These are phyloP conservation scores for Gadus chalcogrammus DNA, from an alignment of 2,113 vertebrate species.

Conservation along the genomic window DNA sequence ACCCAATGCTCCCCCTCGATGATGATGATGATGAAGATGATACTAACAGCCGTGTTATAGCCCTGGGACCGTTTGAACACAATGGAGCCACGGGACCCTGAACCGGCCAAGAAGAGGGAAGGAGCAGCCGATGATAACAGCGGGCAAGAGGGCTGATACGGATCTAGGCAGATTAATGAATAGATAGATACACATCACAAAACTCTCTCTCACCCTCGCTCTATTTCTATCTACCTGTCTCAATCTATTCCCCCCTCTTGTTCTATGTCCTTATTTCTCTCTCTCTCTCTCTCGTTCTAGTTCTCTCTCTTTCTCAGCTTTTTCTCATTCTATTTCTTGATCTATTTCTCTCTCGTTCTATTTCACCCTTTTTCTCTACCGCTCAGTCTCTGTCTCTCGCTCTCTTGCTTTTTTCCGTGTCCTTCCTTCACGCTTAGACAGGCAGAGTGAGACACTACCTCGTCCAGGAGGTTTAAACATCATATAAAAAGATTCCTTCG, in stretches of 20 bases:
- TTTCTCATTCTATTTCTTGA: neutral
- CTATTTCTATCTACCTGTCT: neutral
- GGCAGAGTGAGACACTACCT: too few species aligned
- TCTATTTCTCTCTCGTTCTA: conserved; percentile 1
- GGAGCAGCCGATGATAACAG: conserved; percentile 23
- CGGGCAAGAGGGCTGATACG: conserved; percentile 40
- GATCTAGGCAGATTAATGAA: conserved; percentile 66
- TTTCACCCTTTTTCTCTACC: neutral
- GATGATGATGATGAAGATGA: conserved; percentile 43
- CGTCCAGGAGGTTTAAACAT: too few species aligned
- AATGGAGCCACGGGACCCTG: conserved; percentile 55
- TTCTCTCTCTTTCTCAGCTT: neutral
- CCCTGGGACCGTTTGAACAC: conserved; percentile 18
- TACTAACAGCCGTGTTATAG: neutral
- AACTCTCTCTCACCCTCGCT: conserved; percentile 41
- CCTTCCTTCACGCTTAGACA: too few species aligned
- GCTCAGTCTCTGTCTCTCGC: conserved; percentile 1
- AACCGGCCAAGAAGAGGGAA: conserved; percentile 25
- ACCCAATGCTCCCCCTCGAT: conserved; percentile 4
- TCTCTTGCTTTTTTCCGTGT: neutral
- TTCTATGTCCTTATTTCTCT: conserved; percentile 16
- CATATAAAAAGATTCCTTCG: too few species aligned
- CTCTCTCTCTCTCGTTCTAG: conserved; percentile 35
- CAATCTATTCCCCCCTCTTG: neutral
- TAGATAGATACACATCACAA: conserved; percentile 57